Percentiles rank a stretch among this genome's conserved stretches.
These are phyloP conservation scores for Orycteropus afer DNA, from an alignment of 2,113 vertebrate species.

Conservation along the genomic window DNA sequence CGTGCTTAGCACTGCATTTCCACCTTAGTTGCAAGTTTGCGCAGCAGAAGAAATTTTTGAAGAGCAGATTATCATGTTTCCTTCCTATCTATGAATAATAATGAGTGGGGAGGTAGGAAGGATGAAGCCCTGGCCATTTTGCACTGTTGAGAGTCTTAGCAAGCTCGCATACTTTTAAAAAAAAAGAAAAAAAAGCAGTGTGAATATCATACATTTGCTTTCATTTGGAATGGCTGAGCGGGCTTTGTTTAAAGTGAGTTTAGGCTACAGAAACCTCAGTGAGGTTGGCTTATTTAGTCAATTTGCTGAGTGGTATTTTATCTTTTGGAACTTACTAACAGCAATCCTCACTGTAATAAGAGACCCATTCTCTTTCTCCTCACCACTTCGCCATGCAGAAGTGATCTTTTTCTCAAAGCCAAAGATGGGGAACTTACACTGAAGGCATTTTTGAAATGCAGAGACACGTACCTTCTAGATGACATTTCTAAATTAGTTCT, in stretches of 20 bases:
- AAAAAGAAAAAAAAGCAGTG: no score
- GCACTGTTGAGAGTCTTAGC: constrained; percentile 76
- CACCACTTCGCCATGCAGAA: background rate
- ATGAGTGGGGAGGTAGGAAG: constrained; percentile 75
- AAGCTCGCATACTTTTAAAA: constrained; percentile 66
- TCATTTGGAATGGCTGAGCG: constrained; percentile 69
- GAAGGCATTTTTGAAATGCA: constrained; percentile 57
- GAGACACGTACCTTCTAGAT: background rate
- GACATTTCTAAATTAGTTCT: background rate
- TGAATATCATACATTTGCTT: constrained; percentile 81
- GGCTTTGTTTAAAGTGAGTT: constrained; percentile 69
- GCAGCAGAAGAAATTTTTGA: constrained; percentile 82
- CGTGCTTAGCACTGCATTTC: constrained; percentile 70
- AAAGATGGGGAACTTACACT: constrained; percentile 7
- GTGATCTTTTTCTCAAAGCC: constrained; percentile 60
- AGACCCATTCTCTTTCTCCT: background rate
- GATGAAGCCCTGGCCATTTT: constrained; percentile 77
- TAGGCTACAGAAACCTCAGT: constrained; percentile 56
- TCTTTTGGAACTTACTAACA: constrained; percentile 72
- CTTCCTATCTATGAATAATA: constrained; percentile 81
- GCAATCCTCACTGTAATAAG: constrained; percentile 59
- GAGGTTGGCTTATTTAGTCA: constrained; percentile 64
- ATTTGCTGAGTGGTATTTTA: constrained; percentile 65
- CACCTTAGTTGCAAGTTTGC: constrained; percentile 78
- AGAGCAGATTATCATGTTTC: constrained; percentile 80